Evolutionary conservation across 2,888 invertebrate species (phyloP).

Genomic region (Caenorhabditis parvicauda): DNA sequence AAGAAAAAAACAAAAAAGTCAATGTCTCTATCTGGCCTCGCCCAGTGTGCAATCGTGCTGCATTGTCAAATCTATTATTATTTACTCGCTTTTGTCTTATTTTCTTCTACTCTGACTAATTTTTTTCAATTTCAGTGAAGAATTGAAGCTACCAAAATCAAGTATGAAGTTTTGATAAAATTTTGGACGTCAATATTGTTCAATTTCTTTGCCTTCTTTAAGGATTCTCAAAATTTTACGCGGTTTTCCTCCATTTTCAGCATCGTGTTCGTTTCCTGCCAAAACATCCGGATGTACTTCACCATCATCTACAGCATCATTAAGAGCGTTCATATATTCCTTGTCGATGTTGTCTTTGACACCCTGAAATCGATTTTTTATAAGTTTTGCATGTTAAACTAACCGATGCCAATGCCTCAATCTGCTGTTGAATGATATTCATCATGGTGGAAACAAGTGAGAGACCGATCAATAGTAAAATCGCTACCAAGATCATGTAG

Average conservation of each 20-base stretch:
- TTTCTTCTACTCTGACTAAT: too few species aligned
- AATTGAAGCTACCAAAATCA: too few species aligned
- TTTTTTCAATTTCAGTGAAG: too few species aligned
- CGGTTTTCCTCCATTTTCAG: too few species aligned
- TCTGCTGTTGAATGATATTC: slow-evolving; percentile 59
- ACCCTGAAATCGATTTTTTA: slow-evolving; percentile 46
- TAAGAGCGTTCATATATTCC: slow-evolving; percentile 54
- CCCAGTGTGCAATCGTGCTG: too few species aligned
- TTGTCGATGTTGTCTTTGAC: slow-evolving; percentile 58
- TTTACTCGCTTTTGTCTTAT: too few species aligned
- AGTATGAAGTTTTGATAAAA: too few species aligned
- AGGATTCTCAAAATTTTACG: too few species aligned
- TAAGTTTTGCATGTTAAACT: not conserved
- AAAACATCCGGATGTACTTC: slow-evolving; percentile 29
- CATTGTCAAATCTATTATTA: too few species aligned
- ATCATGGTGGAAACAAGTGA: slow-evolving; percentile 58
- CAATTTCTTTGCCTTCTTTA: slow-evolving; percentile 8
- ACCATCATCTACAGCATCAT: slow-evolving; percentile 47
- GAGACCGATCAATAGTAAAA: slow-evolving; percentile 53
- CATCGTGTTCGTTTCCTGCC: slow-evolving; percentile 10
- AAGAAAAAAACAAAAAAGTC: too few species aligned
- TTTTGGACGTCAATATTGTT: not conserved
- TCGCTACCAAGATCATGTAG: slow-evolving; percentile 53
- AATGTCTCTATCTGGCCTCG: too few species aligned
- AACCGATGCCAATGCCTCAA: slow-evolving; percentile 53